phyloP scores from a whole-genome alignment of 92 coral and sea anemone species.

The Bergia puertoricense region DNA sequence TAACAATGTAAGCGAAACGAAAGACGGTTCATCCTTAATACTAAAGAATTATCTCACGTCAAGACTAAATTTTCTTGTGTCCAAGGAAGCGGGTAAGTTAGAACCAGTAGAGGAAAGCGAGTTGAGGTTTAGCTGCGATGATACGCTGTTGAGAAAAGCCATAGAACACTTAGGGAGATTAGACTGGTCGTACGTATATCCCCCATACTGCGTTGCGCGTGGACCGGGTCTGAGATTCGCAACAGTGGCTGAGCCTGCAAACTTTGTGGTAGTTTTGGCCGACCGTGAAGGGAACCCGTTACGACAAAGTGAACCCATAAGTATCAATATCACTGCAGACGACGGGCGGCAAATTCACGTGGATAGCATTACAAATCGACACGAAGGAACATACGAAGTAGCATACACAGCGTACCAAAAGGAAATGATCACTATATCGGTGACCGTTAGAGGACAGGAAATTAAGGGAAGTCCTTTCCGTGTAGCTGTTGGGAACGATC shows the following conservation, averaged over 20 bases:
- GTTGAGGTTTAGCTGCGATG: conserved; percentile 54
- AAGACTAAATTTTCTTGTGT: conserved; percentile 46
- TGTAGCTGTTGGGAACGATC: conserved; percentile 49
- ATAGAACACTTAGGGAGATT: conserved; percentile 59
- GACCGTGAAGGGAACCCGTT: conserved; percentile 55
- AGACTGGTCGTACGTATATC: conserved; percentile 46
- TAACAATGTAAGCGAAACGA: conserved; percentile 16
- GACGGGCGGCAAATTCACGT: conserved; percentile 51
- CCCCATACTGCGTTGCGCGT: conserved; percentile 60
- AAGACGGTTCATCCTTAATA: conserved; percentile 52
- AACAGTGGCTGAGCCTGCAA: conserved; percentile 46
- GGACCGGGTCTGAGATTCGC: conserved; percentile 64
- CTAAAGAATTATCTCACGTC: conserved; percentile 56
- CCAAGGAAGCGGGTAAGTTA: conserved; percentile 44
- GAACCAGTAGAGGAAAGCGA: conserved; percentile 56
- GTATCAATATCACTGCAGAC: conserved; percentile 35
- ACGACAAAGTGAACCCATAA: conserved; percentile 36
- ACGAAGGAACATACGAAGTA: conserved; percentile 61
- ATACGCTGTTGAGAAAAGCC: conserved; percentile 58
- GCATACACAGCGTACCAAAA: conserved; percentile 50
- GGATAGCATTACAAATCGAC: conserved; percentile 44
- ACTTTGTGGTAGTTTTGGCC: conserved; percentile 54
- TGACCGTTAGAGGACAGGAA: conserved; percentile 51
- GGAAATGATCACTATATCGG: conserved; percentile 44
- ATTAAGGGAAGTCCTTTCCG: conserved; percentile 59